These are phyloP conservation scores for Phalacrocorax brasilianus DNA, from an alignment of 2,113 vertebrate genomes.

Conservation along the genomic window DNA sequence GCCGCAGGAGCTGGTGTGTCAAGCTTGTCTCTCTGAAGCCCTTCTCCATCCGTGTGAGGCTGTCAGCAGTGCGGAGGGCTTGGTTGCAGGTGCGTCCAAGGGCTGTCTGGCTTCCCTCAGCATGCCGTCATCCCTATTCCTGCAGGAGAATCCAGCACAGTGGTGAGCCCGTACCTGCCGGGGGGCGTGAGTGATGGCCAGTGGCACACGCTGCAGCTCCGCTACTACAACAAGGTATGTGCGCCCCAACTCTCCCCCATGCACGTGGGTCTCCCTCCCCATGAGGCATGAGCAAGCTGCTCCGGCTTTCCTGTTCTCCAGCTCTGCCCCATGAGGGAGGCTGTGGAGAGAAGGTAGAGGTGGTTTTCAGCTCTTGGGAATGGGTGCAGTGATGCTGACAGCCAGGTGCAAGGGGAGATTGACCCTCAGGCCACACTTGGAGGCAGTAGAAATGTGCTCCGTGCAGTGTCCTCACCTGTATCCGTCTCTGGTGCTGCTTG, in stretches of 20 bases:
- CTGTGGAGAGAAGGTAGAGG: neutral
- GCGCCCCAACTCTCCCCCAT: neutral
- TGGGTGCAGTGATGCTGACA: neutral
- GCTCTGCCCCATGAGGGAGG: neutral
- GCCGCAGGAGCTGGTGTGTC: accelerated
- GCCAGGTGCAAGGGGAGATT: neutral
- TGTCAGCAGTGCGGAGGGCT: accelerated
- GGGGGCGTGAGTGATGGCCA: constrained; percentile 94
- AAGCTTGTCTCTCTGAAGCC: neutral
- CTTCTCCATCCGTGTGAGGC: neutral
- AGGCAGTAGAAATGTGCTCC: neutral
- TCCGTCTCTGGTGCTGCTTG: neutral
- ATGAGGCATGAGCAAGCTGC: accelerated
- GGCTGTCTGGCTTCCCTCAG: neutral
- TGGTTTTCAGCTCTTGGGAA: neutral
- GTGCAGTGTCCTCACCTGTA: accelerated
- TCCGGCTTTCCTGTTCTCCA: neutral
- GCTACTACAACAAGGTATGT: constrained; percentile 94
- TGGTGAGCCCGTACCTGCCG: constrained; percentile 89
- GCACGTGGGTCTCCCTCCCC: accelerated
- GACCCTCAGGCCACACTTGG: neutral
- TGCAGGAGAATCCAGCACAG: constrained; percentile 91
- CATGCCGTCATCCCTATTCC: neutral
- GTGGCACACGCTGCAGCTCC: constrained; percentile 94
- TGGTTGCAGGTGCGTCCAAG: accelerated